phyloP scores from a whole-genome alignment of 2,888 invertebrate species.

The Cephus nigrinus region DNA sequence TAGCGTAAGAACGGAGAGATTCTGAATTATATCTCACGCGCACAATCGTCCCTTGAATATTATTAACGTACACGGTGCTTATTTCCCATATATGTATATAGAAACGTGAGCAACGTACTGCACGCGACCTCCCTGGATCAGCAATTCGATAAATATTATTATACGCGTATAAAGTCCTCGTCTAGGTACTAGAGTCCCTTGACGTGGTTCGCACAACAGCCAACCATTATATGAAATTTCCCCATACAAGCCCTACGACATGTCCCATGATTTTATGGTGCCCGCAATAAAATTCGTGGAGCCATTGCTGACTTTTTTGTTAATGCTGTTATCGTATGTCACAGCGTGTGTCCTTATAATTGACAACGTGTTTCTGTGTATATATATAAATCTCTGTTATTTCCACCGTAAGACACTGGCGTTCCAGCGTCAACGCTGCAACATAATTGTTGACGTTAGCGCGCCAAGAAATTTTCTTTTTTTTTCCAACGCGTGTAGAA shows the following conservation, averaged over 20 bases:
- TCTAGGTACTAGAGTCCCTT: background rate
- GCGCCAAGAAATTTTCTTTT: background rate
- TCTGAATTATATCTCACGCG: background rate
- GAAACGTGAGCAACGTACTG: background rate
- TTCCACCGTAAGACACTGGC: background rate
- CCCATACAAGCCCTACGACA: background rate
- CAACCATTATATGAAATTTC: background rate
- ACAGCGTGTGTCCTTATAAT: background rate
- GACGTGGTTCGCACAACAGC: background rate
- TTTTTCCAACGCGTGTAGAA: background rate
- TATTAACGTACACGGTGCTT: background rate
- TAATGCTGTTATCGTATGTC: background rate
- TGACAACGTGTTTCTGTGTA: background rate
- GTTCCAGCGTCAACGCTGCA: background rate
- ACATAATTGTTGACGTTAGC: background rate
- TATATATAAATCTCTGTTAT: background rate
- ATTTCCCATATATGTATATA: background rate
- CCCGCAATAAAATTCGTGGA: background rate
- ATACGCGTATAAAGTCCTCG: background rate
- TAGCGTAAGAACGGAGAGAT: background rate
- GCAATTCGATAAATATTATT: conserved; percentile 19
- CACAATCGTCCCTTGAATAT: background rate
- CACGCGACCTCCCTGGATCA: conserved; percentile 2
- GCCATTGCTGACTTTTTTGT: background rate
- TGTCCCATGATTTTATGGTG: background rate